These are phyloP conservation scores for Nematolebias whitei DNA, from an alignment of 2,113 vertebrate genomes.

Conservation along the genomic window DNA sequence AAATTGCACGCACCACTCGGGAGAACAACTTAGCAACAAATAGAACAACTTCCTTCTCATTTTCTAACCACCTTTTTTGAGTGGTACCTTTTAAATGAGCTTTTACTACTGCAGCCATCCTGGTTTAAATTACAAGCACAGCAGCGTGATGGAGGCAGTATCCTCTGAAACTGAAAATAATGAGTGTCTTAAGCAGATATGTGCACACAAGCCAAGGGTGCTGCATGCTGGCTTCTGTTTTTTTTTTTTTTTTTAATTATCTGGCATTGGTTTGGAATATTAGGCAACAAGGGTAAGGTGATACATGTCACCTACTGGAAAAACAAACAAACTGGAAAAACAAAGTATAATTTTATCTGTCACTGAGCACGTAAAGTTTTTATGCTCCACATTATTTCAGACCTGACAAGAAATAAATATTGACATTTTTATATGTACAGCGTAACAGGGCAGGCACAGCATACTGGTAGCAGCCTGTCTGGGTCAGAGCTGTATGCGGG, in stretches of 20 bases:
- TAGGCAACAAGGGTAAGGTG: background rate
- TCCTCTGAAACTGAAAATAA: conserved; percentile 13
- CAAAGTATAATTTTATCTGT: background rate
- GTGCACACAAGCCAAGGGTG: background rate
- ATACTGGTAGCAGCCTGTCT: background rate
- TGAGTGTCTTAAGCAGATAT: background rate
- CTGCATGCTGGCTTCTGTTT: background rate
- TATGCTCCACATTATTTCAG: background rate
- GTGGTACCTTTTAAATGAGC: conserved; percentile 25
- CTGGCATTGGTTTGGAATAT: background rate
- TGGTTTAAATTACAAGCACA: conserved; percentile 27
- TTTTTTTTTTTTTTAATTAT: too few relatives aligned
- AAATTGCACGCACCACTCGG: conserved; percentile 11
- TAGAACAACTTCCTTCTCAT: conserved; percentile 19
- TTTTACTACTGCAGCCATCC: conserved; percentile 16
- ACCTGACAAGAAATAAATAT: background rate
- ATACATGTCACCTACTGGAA: background rate
- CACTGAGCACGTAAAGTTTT: background rate
- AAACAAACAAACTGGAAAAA: background rate
- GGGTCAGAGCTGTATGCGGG: background rate
- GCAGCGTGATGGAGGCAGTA: conserved; percentile 3
- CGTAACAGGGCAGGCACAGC: background rate
- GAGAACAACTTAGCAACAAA: conserved; percentile 21
- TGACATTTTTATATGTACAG: conserved; percentile 5
- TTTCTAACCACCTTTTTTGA: conserved; percentile 3